Evolutionary conservation across 2,797 vertebrate species (phyloP), one percentile per base, ranked within the genome.

Genomic region (Tragelaphus oryx): DNA sequence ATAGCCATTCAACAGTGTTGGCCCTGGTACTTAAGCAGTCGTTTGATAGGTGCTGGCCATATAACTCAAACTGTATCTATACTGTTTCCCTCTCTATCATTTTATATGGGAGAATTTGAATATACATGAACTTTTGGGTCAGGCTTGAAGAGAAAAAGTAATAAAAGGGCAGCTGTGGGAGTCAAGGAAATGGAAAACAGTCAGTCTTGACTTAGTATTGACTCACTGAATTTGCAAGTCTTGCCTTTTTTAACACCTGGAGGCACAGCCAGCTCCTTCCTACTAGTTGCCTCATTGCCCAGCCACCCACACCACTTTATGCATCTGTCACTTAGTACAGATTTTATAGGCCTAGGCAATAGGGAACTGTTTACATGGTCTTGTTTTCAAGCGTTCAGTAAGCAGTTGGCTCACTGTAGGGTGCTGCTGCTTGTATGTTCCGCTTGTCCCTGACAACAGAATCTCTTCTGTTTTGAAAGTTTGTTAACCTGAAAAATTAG

Each of bases 391-490:
- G 33, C 71, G 59, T 83, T 80, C 55, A 88, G 85, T 57, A 92
- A 60, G 28, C 41, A 82, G 26, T 79, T 95, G 82, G 59, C 86
- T 97, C 79, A 41, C 75, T 74, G 4, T 81, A 76, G 60, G 71
- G 16, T 94, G 68, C 88, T 93, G 54, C 74, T 92, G 88, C 44
- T 78, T 50, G 0, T 59, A 37, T 80, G 13, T 92, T 94, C 59
- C 44, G 4, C 91, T 93, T 90, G 79, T 59, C 74, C 57, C 46
- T 82, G 18, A 95, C 81, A 94, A 87, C 46, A 95, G n/a, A 82
- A 93, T 86, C 20, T 96, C 26, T 93, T 93, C 71, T 96, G 18
- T 88, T 97, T 95, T 80, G 4, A 12, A 97, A 92, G 57, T 96
- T 95, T 10, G 75, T 90, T 62, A 93, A 86, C 59, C 50, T 80